Evolutionary conservation across 2,888 invertebrate species (phyloP).

Genomic region (Thumatha senex): DNA sequence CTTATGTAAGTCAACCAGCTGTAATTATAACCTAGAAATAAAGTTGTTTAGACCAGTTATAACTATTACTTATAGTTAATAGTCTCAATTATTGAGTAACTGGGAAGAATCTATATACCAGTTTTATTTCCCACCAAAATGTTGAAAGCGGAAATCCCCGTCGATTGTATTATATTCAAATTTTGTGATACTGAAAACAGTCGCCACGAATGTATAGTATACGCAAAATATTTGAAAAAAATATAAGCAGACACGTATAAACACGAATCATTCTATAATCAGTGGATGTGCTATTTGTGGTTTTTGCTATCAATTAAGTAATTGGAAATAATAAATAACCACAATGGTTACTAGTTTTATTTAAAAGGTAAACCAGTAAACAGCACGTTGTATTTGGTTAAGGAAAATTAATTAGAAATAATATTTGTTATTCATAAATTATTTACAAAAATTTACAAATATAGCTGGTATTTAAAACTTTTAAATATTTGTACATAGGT

Average conservation of each 20-base stretch:
- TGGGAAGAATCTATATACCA: constrained; percentile 14
- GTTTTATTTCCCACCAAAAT: constrained; percentile 24
- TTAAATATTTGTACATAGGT: too few species aligned
- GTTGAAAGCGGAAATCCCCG: constrained; percentile 40
- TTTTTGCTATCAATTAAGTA: constrained; percentile 1
- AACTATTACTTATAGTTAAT: constrained; percentile 1
- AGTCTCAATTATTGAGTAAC: constrained; percentile 22
- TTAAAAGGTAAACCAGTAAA: background rate
- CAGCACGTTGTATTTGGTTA: background rate
- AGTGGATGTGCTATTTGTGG: constrained; percentile 3
- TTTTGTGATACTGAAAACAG: constrained; percentile 19
- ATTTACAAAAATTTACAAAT: background rate
- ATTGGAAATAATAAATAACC: constrained; percentile 6
- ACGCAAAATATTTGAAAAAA: constrained; percentile 13
- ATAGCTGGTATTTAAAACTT: background rate
- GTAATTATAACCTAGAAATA: constrained; percentile 9
- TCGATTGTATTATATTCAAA: constrained; percentile 39
- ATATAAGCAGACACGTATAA: constrained; percentile 1
- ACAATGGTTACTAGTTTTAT: background rate
- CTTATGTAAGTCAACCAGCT: background rate
- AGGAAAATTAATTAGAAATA: background rate
- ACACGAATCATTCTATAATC: background rate
- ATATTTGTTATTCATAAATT: background rate
- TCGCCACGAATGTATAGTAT: constrained; percentile 10
- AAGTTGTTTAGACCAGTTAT: constrained; percentile 10